Base-by-base conservation (phyloP, 2,888 invertebrate genomes). In the Apodemia zela region DNA sequence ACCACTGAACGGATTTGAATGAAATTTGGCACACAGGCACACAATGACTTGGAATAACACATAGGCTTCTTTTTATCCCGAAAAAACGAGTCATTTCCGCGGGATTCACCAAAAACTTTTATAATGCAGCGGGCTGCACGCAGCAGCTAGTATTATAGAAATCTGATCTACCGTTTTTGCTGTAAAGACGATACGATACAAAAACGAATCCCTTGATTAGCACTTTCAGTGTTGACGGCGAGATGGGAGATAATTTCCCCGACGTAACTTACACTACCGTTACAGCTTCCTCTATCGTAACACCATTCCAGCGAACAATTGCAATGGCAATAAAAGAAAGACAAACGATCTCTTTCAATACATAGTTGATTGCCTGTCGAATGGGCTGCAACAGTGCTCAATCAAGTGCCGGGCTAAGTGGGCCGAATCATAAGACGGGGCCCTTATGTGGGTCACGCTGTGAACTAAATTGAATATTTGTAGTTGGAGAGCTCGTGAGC, bases 261-360 rank as follows among this genome's bases (percentile, higher is more conserved):
- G 3, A n/a, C 45, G 15, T n/a, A 63, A 61, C 62, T 59, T 54
- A 63, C 65, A 68, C 68, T 70, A 74, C 80, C 75, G 79, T 79
- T 78, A 80, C 68, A 62, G 72, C 64, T 68, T 64, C 69, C 69
- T 67, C 66, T 69, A 64, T 69, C 63, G 66, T 64, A 67, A 64
- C 68, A 67, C 70, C 68, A 69, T 77, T 67, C 67, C 66, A 59
- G 69, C 66, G 68, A 74, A 80, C 81, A 81, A 79, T 79, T 68
- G 75, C 69, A 71, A 15, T 62, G 65, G 72, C 77, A 81, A 82
- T 81, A 81, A 79, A 81, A 80, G 71, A 75, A 76, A 80, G 76
- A 83, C 80, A 80, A 81, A 80, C 77, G 77, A 78, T 77, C 77
- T 73, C 74, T 73, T 72, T 77, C 75, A 75, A 76, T 76, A 72